Conservation (phyloP, 2,888 invertebrate species). For the Neria commutata region DNA sequence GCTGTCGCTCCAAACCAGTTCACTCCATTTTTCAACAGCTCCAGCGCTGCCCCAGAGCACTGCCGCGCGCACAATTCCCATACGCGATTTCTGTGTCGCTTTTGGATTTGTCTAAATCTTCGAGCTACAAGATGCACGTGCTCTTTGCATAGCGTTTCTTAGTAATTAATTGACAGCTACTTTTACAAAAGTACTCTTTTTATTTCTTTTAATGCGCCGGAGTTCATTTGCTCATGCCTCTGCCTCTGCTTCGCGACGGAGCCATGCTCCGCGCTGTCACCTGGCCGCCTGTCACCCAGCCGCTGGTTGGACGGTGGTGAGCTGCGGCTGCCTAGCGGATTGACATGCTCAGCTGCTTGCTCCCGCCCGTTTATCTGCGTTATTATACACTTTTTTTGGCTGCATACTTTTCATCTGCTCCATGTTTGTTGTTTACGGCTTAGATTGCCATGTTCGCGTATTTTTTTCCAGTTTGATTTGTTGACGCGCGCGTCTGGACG, state of each 20-base stretch:
- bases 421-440: not conserved
- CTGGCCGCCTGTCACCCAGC: too few relatives aligned
- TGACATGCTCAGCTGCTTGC: not conserved
- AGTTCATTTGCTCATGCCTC: not conserved
- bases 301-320: too few relatives aligned
- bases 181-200: not conserved
- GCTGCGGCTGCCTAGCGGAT: too few relatives aligned
- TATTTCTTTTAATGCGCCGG: not conserved
- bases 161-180: constrained; percentile 21
- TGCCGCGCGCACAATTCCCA: not conserved
- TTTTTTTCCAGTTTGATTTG: constrained; percentile 36
- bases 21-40: too few relatives aligned
- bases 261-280: too few relatives aligned
- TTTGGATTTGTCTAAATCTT: not conserved
- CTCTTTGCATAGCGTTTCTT: constrained; percentile 23
- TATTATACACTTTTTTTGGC: not conserved
- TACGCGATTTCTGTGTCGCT: not conserved
- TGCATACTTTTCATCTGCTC: not conserved
- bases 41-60: not conserved
- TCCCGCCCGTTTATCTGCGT: not conserved
- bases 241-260: not conserved
- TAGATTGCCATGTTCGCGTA: constrained; percentile 29
- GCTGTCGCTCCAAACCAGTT: too few relatives aligned
- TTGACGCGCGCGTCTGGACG: constrained; percentile 39
- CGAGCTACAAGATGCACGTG: constrained; percentile 10